A percentile compares a stretch with the other conserved stretches of the same genome.
phyloP scores from a whole-genome alignment of 2,888 invertebrate genomes.

The Colletes collaris region DNA sequence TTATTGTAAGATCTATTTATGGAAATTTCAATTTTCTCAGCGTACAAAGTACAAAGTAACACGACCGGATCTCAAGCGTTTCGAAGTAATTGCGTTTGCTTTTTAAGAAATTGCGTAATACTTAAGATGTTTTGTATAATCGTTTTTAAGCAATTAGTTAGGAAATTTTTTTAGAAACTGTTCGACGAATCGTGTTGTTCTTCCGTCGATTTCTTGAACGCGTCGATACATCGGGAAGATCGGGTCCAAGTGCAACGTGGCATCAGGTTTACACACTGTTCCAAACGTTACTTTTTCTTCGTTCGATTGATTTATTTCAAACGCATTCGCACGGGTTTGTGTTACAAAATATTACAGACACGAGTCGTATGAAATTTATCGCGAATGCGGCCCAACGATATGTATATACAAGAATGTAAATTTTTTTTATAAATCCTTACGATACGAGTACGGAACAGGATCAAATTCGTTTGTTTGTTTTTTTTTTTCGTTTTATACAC shows the following conservation, averaged over 20 bases:
- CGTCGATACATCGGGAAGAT: background rate
- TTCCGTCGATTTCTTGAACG: slow-evolving; percentile 12
- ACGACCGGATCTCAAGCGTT: slow-evolving; percentile 77
- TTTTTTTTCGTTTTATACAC: slow-evolving; percentile 11
- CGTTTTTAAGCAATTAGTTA: slow-evolving; percentile 21
- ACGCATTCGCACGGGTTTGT: slow-evolving; percentile 5
- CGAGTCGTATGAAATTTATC: background rate
- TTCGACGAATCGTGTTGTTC: slow-evolving; percentile 8
- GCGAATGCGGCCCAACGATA: background rate
- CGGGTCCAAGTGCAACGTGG: background rate
- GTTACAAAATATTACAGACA: slow-evolving; percentile 25
- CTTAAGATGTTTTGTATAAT: slow-evolving; percentile 39
- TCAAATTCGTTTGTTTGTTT: background rate
- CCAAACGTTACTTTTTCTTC: background rate
- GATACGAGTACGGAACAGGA: slow-evolving; percentile 6
- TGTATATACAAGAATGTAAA: slow-evolving; percentile 2
- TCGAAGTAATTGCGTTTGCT: slow-evolving; percentile 54
- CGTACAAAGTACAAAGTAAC: slow-evolving; percentile 77
- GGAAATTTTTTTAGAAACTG: slow-evolving; percentile 4
- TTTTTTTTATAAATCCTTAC: slow-evolving; percentile 19
- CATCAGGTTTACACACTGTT: background rate
- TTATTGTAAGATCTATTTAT: slow-evolving; percentile 60
- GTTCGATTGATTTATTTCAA: slow-evolving; percentile 21
- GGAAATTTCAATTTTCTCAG: slow-evolving; percentile 68
- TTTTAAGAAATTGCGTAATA: slow-evolving; percentile 42